Evolutionary conservation across 2,113 vertebrate genomes (phyloP).

Genomic region (Petaurus breviceps): DNA sequence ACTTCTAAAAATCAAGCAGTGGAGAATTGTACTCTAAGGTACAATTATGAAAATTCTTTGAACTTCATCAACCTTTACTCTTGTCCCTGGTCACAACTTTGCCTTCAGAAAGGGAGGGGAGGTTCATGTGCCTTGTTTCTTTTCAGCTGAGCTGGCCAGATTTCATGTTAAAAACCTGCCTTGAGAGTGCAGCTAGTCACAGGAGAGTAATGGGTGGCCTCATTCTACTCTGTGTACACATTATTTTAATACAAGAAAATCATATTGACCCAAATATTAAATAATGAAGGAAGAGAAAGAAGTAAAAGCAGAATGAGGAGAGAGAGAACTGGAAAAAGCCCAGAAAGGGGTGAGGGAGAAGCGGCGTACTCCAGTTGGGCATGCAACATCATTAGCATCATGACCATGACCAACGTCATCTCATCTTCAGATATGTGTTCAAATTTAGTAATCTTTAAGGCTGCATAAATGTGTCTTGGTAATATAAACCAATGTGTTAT

Average conservation of each 20-base stretch:
- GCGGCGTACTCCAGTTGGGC: background rate
- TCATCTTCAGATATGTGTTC: slow-evolving; percentile 3
- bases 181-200: background rate
- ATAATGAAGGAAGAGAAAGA: background rate
- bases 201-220: background rate
- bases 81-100: background rate
- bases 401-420: background rate
- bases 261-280: background rate
- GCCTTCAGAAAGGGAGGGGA: background rate
- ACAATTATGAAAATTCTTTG: background rate
- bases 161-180: background rate
- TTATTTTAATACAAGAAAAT: slow-evolving; percentile 9
- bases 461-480: background rate
- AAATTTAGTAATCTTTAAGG: background rate
- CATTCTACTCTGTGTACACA: background rate
- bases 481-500: no score
- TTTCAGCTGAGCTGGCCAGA: background rate
- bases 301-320: background rate
- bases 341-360: background rate
- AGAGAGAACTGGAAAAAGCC: background rate
- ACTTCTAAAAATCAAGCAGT: background rate
- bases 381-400: background rate
- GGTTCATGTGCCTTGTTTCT: background rate
- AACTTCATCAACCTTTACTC: background rate
- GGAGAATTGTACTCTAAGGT: background rate